Evolutionary conservation across 2,888 invertebrate species (phyloP), one percentile per base, ranked within the genome.

Genomic region (Crocallis elinguaria): DNA sequence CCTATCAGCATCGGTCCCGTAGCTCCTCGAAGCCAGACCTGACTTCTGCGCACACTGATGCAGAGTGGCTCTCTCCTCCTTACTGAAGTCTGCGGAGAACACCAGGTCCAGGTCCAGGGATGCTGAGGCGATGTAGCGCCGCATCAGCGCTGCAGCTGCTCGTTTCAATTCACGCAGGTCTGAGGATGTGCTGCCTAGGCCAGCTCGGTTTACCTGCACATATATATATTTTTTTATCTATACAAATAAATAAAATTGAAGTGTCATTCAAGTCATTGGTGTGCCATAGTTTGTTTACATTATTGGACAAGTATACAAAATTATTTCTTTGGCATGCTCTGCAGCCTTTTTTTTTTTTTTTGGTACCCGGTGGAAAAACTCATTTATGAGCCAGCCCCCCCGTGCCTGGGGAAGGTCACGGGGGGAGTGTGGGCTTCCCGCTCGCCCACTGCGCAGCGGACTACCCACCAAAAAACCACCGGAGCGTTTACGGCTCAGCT

Each of bases 51-150:
- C 92, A 3, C 88, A 75, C 86, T 88, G 83, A 69, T 95, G 95
- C 45, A 95, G 79, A 0, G 80, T 57, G 0, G 93, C 93, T 14
- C 95, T 83, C 67, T 95, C 95, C 0, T 94, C 94, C 62, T 93
- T 94, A 0, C 88, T 86, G 73, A 95, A 95, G 49, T 94, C 93
- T 0, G 88, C 82, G 38, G 81, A 82, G 68, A 88, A 89, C 13
- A 89, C 92, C 35, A 95, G 81, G 73, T 95, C 95, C 0, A 93
- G 86, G 71, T 91, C 92, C 23, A 91, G 84, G 5, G 82, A 86
- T 36, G 80, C 87, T 0, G 83, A 80, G 3, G 68, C 78, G 0
- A 77, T 54, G 70, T 74, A 88, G 0, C 87, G 73, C 44, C 72
- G 69, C 86, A 90, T 85, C 5, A 90, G 71, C 0, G 59, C 49